Conservation (phyloP, 2,888 invertebrate species). For the Chalcosyrphus nemorum region DNA sequence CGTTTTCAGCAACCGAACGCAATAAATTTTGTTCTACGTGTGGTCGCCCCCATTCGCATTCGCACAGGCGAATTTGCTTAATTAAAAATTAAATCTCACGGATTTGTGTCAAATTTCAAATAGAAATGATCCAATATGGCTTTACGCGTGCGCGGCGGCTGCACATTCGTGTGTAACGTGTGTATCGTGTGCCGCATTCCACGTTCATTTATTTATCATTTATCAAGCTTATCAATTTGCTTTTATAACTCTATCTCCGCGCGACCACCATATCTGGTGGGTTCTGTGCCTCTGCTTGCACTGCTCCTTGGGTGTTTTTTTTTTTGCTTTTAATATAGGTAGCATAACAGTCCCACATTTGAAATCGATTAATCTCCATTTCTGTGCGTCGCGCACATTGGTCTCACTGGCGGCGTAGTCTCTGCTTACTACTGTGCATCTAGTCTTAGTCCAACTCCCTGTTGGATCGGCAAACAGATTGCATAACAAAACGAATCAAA, state of each 20-base stretch:
- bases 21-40: conserved; percentile 26
- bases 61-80: conserved; percentile 29
- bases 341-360: conserved; percentile 67
- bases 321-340: not conserved
- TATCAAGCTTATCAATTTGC: conserved; percentile 70
- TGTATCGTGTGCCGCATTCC: conserved; percentile 63
- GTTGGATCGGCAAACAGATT: conserved; percentile 47
- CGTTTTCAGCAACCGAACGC: conserved; percentile 21
- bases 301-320: not conserved
- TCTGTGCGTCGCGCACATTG: conserved; percentile 51
- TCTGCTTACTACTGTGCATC: conserved; percentile 37
- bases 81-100: conserved; percentile 43
- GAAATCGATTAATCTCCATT: conserved; percentile 71
- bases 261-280: conserved; percentile 35
- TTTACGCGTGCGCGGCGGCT: not conserved
- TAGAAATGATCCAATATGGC: conserved; percentile 55
- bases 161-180: not conserved
- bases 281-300: conserved; percentile 24
- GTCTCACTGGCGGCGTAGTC: conserved; percentile 17
- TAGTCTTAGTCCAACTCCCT: conserved; percentile 24
- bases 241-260: conserved; percentile 63
- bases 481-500: conserved; percentile 70
- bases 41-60: conserved; percentile 11
- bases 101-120: conserved; percentile 53
- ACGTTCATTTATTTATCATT: conserved; percentile 63